Evolutionary conservation across 2,888 invertebrate species (phyloP).

Genomic region (Dicyrtomina minuta): DNA sequence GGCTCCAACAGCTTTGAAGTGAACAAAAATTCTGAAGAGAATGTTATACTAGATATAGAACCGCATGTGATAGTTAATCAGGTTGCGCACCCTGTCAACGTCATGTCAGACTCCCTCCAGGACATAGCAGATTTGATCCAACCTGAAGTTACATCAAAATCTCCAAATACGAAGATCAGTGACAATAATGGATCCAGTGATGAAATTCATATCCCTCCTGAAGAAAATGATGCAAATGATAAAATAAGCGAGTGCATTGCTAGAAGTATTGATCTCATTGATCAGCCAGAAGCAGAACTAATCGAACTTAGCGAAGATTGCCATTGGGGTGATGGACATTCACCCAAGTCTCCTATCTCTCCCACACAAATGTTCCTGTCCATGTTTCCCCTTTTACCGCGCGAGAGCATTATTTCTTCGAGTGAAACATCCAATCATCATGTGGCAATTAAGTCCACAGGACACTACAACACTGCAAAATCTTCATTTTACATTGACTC

Average conservation of each 20-base stretch:
- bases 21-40: too few species aligned
- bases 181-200: not conserved
- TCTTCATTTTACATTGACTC: slow-evolving; percentile 52
- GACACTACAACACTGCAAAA: slow-evolving; percentile 20
- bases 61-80: too few species aligned
- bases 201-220: not conserved
- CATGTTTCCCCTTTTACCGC: slow-evolving; percentile 51
- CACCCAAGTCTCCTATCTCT: slow-evolving; percentile 52
- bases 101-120: not conserved
- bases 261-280: slow-evolving; percentile 52
- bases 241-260: slow-evolving; percentile 54
- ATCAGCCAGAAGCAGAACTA: slow-evolving; percentile 48
- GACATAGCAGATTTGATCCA: slow-evolving; percentile 8
- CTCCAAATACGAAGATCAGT: not conserved
- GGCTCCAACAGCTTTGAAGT: too few species aligned
- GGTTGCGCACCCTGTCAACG: not conserved
- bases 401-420: slow-evolving; percentile 43
- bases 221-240: slow-evolving; percentile 23
- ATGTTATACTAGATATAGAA: too few species aligned
- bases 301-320: slow-evolving; percentile 50
- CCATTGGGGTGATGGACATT: slow-evolving; percentile 45
- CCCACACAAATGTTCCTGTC: slow-evolving; percentile 53
- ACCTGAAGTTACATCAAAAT: not conserved
- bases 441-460: not conserved
- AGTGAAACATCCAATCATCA: slow-evolving; percentile 21